These are phyloP conservation scores for Melangyna quadrimaculata DNA, from an alignment of 2,888 invertebrate genomes.

Conservation along the genomic window DNA sequence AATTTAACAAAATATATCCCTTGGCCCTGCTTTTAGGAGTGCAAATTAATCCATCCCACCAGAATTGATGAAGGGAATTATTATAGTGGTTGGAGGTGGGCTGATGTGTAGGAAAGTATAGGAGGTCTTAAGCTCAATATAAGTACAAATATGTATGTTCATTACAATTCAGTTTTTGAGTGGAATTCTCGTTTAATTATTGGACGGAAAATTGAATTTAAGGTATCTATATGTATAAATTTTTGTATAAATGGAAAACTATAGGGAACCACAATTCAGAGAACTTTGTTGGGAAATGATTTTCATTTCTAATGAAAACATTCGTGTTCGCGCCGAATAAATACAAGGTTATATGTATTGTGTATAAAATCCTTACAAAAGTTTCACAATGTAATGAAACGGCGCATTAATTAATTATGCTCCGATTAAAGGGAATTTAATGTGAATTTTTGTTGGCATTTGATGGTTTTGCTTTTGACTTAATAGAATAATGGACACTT, in stretches of 20 bases:
- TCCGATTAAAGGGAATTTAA: slow-evolving; percentile 37
- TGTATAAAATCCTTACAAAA: slow-evolving; percentile 17
- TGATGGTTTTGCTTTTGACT: slow-evolving; percentile 22
- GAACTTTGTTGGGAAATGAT: slow-evolving; percentile 16
- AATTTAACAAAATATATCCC: not conserved
- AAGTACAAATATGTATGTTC: not conserved
- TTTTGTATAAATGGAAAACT: not conserved
- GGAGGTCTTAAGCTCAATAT: not conserved
- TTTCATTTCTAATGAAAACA: not conserved
- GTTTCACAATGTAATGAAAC: slow-evolving; percentile 27
- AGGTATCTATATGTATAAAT: not conserved
- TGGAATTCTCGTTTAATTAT: not conserved
- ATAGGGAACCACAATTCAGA: not conserved
- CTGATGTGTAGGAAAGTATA: no score
- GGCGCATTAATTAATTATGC: slow-evolving; percentile 63
- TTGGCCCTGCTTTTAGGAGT: not conserved
- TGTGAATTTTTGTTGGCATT: slow-evolving; percentile 30
- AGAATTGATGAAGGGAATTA: not conserved
- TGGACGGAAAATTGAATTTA: not conserved
- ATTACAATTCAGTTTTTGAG: not conserved
- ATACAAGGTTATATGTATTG: no score
- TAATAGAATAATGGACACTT: not conserved
- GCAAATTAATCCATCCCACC: not conserved
- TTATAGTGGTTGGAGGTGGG: not conserved
- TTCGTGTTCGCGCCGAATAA: slow-evolving; percentile 1